Evolutionary conservation across 2,797 vertebrate genomes (phyloP).

Genomic region (Chelon labrosus): DNA sequence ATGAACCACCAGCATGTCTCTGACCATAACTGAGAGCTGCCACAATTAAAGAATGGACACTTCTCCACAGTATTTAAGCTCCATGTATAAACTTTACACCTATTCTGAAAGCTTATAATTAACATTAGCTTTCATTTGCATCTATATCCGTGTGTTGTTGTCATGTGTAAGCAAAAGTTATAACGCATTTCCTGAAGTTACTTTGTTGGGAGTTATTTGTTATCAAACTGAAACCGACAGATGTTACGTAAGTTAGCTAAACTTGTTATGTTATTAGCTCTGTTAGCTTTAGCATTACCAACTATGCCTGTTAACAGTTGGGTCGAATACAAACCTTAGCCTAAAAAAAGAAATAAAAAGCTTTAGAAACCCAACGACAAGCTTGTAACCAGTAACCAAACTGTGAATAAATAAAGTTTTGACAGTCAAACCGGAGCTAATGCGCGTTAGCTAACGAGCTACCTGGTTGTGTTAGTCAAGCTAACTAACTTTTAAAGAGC

Average conservation of each 20-base stretch:
- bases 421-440: not conserved
- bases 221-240: not conserved
- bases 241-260: not conserved
- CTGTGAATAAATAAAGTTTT: not conserved
- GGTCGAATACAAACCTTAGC: not conserved
- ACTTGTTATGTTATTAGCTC: not conserved
- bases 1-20: too few species aligned
- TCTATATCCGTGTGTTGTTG: too few species aligned
- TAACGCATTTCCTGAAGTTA: too few species aligned
- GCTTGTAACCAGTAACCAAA: not conserved
- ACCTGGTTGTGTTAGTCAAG: not conserved
- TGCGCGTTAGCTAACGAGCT: not conserved
- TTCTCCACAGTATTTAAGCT: too few species aligned
- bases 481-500: not conserved
- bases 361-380: not conserved
- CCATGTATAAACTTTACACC: too few species aligned
- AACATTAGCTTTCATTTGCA: too few species aligned
- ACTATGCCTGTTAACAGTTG: not conserved
- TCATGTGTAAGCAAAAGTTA: too few species aligned
- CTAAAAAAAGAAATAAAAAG: not conserved
- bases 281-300: slow-evolving; percentile 5
- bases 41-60: too few species aligned
- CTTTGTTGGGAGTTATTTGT: not conserved
- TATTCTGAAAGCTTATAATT: too few species aligned
- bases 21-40: too few species aligned